Conservation (phyloP, 2,888 invertebrate genomes). For the Alviniconcha strummeri region DNA sequence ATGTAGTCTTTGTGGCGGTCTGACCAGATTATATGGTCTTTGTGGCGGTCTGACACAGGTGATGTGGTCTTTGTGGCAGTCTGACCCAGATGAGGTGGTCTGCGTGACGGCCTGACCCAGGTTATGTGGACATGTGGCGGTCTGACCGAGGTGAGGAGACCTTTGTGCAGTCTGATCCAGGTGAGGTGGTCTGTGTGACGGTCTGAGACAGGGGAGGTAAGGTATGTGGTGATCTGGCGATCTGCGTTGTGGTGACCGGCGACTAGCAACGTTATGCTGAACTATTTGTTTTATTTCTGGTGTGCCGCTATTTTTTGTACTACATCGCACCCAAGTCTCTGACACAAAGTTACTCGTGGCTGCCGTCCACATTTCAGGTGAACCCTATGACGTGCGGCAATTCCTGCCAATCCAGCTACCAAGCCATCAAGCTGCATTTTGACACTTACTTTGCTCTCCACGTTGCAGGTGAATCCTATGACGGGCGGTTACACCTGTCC, state of each 20-base stretch:
- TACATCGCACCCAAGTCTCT: no score
- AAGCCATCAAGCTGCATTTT: constrained; percentile 47
- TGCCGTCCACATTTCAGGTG: constrained; percentile 33
- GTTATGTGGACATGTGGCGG: constrained; percentile 10
- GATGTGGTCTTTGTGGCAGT: constrained; percentile 15
- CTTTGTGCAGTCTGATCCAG: not conserved
- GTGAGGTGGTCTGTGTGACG: no score
- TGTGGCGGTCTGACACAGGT: constrained; percentile 17
- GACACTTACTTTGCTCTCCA: not conserved
- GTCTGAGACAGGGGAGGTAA: not conserved
- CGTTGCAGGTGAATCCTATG: constrained; percentile 53
- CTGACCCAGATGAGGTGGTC: not conserved
- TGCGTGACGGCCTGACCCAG: no score
- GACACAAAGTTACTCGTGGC: no score
- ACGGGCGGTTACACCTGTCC: constrained; percentile 58
- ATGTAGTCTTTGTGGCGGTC: not conserved
- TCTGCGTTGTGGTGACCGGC: not conserved
- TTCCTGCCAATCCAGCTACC: constrained; percentile 58
- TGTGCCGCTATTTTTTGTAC: no score
- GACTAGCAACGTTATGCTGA: no score
- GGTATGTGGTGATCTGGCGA: constrained; percentile 25
- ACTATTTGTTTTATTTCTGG: no score
- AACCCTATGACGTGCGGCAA: constrained; percentile 58
- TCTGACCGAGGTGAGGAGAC: not conserved
- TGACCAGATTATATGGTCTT: not conserved